Conservation (phyloP, 2,797 vertebrate species). For the Hyperoplus lanceolatus region DNA sequence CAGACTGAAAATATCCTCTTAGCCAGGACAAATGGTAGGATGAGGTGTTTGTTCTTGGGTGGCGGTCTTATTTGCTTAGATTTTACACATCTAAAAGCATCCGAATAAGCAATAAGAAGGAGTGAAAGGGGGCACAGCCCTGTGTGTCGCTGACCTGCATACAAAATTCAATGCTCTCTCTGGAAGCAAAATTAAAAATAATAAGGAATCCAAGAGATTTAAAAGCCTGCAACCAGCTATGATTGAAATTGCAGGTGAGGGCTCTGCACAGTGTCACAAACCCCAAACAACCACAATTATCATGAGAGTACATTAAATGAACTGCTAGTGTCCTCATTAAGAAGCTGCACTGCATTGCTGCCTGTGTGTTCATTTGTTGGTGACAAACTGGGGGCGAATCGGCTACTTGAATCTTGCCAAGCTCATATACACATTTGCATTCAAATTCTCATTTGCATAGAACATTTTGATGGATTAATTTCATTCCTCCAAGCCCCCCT, state of each 20-base stretch:
- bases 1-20: slow-evolving; percentile 15
- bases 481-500: background rate
- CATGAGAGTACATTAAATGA: slow-evolving; percentile 33
- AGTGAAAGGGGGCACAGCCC: background rate
- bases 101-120: slow-evolving; percentile 1
- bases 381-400: slow-evolving; percentile 3
- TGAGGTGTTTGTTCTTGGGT: background rate
- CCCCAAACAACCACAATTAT: slow-evolving; percentile 17
- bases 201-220: slow-evolving; percentile 18
- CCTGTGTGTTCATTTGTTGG: background rate
- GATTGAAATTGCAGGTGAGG: slow-evolving; percentile 17
- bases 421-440: background rate
- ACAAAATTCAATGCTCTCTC: slow-evolving; percentile 1
- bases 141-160: background rate
- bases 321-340: slow-evolving; percentile 34
- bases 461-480: slow-evolving; percentile 6
- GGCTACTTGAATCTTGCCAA: background rate
- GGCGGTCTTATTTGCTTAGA: background rate
- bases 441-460: background rate
- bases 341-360: slow-evolving; percentile 7
- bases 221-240: slow-evolving; percentile 6
- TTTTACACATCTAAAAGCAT: background rate
- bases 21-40: background rate
- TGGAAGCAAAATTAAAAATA: slow-evolving; percentile 8
- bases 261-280: slow-evolving; percentile 23